Evolutionary conservation across 1,140 invertebrate species (phyloP), one percentile per base, ranked within the genome.

Genomic region (Aplysia californica): DNA sequence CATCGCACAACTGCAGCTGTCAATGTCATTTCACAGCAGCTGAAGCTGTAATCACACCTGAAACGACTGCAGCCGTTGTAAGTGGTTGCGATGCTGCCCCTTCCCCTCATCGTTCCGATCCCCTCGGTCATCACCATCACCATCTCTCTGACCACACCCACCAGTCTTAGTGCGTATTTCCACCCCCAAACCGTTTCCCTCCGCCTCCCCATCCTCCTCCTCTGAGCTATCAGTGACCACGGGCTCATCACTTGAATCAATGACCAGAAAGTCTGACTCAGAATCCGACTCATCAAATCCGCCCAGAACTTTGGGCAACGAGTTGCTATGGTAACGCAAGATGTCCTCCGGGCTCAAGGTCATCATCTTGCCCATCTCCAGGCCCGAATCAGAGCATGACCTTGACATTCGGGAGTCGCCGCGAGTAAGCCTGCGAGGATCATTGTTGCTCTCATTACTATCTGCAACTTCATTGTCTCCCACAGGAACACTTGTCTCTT

Each of bases 261-360:
- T 39, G 1, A 73, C 70, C 6, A 73, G 41, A 39, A 36, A 73
- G 41, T 73, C 70, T 23, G 70, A 73, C 1, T 73, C 70, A 4
- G 70, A 73, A 23, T 73, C 58, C 1, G 55, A 38, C 5, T 73
- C 56, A 20, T 73, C 70, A 15, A 0, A n/a, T n/a, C n/a, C 41
- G 31, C 21, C 56, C 29, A 21, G 29, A 2, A 73, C 20, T 39
- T 39, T 73, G 55, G 70, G 56, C 38, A 73, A 21, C 1, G 70
- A 73, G 55, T 56, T 73, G 23, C 70, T 58, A 41, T n/a, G 70
- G 58, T 73, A 73, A 61, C 31, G 70, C 1, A 73, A 58, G 38
- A 59, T 73, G 21, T 73, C 70, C 31, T 73, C 70, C 18, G 70
- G 70, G 33, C 58, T 36, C 0, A 59, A 36, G 33, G 10, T 73